Evolutionary conservation across 2,888 invertebrate genomes (phyloP).

Genomic region (Oeneis ivallda): DNA sequence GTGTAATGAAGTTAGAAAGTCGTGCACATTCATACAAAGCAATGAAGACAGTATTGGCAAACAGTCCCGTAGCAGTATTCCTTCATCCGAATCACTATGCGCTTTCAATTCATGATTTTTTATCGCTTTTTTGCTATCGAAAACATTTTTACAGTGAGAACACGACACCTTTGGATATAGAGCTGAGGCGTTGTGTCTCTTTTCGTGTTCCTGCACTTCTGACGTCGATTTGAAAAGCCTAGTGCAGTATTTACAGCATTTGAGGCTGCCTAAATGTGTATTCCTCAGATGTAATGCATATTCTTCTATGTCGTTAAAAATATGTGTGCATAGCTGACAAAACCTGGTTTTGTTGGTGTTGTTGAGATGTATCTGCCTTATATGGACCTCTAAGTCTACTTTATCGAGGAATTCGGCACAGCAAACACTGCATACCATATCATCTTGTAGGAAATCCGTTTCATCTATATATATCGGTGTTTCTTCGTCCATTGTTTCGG

Average conservation of each 20-base stretch:
- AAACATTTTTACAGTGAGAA: conserved; percentile 53
- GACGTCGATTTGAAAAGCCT: conserved; percentile 49
- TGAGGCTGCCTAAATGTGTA: conserved; percentile 49
- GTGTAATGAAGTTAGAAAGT: conserved; percentile 45
- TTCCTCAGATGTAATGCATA: conserved; percentile 59
- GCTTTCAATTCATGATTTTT: conserved; percentile 48
- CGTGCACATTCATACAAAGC: conserved; percentile 52
- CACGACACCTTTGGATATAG: conserved; percentile 46
- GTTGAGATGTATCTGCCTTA: conserved; percentile 54
- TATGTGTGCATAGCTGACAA: conserved; percentile 56
- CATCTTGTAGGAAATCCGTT: conserved; percentile 31
- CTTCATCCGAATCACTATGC: conserved; percentile 48
- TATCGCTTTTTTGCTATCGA: conserved; percentile 44
- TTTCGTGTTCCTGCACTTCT: conserved; percentile 48
- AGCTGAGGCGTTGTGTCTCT: conserved; percentile 46
- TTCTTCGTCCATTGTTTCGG: neutral
- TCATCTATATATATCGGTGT: conserved; percentile 9
- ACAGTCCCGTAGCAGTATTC: conserved; percentile 48
- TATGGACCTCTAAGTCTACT: conserved; percentile 58
- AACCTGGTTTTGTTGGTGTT: conserved; percentile 28
- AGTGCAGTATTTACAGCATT: conserved; percentile 54
- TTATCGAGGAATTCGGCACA: conserved; percentile 64
- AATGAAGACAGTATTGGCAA: conserved; percentile 52
- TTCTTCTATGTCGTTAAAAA: conserved; percentile 46
- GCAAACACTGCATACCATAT: conserved; percentile 57